Evolutionary conservation across 2,113 vertebrate genomes (phyloP), one percentile per base, ranked within the genome.

Genomic region (Oryzias melastigma): DNA sequence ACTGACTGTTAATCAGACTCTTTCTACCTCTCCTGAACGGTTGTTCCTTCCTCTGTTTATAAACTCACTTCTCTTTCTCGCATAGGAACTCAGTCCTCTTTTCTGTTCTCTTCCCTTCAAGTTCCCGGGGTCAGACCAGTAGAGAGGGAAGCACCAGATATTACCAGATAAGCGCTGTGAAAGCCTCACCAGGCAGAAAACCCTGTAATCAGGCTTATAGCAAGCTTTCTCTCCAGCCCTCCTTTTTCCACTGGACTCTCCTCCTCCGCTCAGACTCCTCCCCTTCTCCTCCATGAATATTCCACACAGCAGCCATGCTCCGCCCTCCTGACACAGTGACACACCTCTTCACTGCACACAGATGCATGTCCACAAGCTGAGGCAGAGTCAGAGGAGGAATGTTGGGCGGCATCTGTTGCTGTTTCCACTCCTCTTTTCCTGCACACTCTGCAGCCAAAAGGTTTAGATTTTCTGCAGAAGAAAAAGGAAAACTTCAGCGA

Each of bases 141-240:
- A 72, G 48, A 67, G 24, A 76, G 68, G 46, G 63, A 62, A 75
- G 83, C 75, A 79, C 62, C 65, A 73, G 80, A 84, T 74, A 74
- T 74, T 85, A 78, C 77, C 80, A 85, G 82, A 87, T 80, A 70
- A 85, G 79, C 64, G 60, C 79, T 73, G 67, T 73, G 80, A 91
- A 91, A 90, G 82, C 85, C 82, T 75, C 87, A 88, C 57, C 71
- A 83, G 78, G 75, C 70, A 83, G 84, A 85, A 86, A 85, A 77
- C 63, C 73, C 80, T 84, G 62, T 67, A 83, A 85, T 86, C 82
- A 90, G 88, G 75, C 80, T 81, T 62, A 73, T 70, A 67, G 79
- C 42, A 35, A 75, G 80, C 79, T 82, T 84, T 81, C 75, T 65
- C 19, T 72, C 71, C 65, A 68, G 58, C 56, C 76, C 62, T 64